A percentile compares a stretch with the other conserved stretches of the same genome.
Evolutionary conservation across 2,888 invertebrate genomes (phyloP).

Genomic region (Tricholauxania praeusta): DNA sequence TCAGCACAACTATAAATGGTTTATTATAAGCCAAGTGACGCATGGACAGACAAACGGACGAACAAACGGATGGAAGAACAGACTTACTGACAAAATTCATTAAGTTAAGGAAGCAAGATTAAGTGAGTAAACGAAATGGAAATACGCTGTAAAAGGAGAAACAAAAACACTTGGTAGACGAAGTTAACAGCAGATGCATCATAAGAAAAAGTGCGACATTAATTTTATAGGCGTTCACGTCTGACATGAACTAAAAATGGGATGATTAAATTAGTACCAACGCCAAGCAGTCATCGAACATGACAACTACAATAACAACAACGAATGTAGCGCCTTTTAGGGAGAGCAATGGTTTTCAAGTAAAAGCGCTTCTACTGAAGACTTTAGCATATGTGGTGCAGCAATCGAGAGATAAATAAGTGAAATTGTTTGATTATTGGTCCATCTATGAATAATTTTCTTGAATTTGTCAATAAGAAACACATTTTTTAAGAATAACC

Average conservation of each 20-base stretch:
- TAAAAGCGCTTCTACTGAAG: no score
- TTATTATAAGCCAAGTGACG: slow-evolving; percentile 21
- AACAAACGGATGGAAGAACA: no score
- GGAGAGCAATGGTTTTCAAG: no score
- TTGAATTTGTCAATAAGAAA: no score
- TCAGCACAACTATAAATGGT: slow-evolving; percentile 32
- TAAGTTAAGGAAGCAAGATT: slow-evolving; percentile 3
- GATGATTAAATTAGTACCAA: slow-evolving; percentile 8
- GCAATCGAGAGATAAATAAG: no score
- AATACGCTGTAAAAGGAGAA: neutral
- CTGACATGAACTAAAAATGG: neutral
- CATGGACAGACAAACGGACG: neutral
- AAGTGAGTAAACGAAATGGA: slow-evolving; percentile 9
- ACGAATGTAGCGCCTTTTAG: neutral
- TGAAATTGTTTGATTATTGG: no score
- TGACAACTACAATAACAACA: slow-evolving; percentile 19
- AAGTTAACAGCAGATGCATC: neutral
- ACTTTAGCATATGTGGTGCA: no score
- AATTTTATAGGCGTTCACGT: slow-evolving; percentile 52
- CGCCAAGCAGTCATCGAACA: slow-evolving; percentile 19
- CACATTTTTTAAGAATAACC: no score
- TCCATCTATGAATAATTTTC: no score
- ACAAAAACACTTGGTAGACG: no score
- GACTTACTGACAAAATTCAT: neutral
- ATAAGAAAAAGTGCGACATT: slow-evolving; percentile 54